These are phyloP conservation scores for Megaceryle maxima DNA, from an alignment of 2,113 vertebrate species.

Conservation along the genomic window DNA sequence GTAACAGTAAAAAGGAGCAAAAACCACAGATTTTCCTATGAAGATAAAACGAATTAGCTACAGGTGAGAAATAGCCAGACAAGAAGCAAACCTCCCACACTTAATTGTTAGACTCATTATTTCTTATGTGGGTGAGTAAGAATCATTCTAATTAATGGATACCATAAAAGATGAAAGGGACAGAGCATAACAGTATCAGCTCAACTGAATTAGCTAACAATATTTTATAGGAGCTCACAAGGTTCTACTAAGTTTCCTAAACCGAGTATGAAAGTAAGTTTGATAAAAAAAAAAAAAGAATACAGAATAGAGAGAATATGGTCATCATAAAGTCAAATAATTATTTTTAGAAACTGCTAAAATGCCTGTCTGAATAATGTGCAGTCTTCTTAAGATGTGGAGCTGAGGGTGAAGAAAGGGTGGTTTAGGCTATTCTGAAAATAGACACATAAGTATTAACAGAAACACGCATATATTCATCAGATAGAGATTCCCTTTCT, in stretches of 20 bases:
- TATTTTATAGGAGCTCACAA: neutral
- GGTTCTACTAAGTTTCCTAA: neutral
- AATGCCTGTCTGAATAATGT: neutral
- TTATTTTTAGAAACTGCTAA: neutral
- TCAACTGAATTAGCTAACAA: neutral
- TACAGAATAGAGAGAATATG: neutral
- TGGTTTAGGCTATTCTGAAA: neutral
- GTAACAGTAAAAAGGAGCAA: neutral
- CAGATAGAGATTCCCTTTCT: neutral
- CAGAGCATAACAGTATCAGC: neutral
- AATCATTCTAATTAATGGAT: neutral
- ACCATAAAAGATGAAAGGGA: neutral
- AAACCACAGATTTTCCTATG: slow-evolving; percentile 15
- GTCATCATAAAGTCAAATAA: neutral
- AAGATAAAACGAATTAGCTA: neutral
- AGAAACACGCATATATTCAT: neutral
- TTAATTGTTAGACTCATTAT: neutral
- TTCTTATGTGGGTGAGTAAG: neutral
- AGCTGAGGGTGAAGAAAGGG: neutral
- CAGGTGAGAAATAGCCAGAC: neutral
- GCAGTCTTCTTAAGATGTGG: neutral
- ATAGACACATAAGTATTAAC: neutral
- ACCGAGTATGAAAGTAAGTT: neutral
- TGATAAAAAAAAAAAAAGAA: neutral
- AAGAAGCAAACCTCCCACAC: neutral